These are phyloP conservation scores for Phaenicophaeus curvirostris DNA, from an alignment of 2,797 vertebrate genomes.

Conservation along the genomic window DNA sequence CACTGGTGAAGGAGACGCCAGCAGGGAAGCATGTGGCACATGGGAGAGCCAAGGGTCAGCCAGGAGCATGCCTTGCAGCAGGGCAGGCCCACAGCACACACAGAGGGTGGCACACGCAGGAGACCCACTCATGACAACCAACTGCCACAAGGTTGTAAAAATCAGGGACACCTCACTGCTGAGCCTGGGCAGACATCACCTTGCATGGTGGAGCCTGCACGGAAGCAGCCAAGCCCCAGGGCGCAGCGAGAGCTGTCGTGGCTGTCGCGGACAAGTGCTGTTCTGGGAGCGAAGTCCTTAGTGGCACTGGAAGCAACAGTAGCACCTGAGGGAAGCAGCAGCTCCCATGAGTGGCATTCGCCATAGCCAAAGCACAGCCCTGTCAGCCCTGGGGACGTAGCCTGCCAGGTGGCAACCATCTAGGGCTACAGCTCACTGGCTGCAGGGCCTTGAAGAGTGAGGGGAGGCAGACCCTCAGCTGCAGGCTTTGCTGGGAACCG, in stretches of 20 bases:
- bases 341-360: not conserved
- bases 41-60: not conserved
- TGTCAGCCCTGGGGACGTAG: not conserved
- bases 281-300: accelerated
- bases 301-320: not conserved
- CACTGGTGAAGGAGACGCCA: not conserved
- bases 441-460: accelerated
- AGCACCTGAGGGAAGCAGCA: not conserved
- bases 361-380: not conserved
- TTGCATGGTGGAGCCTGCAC: accelerated
- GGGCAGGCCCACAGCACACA: not conserved
- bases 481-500: not conserved
- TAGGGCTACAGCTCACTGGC: not conserved
- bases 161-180: not conserved
- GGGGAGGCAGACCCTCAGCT: accelerated
- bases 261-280: accelerated
- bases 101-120: not conserved
- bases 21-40: not conserved
- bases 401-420: not conserved
- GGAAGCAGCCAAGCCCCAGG: accelerated
- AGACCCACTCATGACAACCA: not conserved
- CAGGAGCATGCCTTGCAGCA: not conserved
- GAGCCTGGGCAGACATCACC: not conserved
- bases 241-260: accelerated
- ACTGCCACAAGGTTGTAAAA: not conserved